phyloP scores from a whole-genome alignment of 2,797 vertebrate genomes.

The Microchirus variegatus region DNA sequence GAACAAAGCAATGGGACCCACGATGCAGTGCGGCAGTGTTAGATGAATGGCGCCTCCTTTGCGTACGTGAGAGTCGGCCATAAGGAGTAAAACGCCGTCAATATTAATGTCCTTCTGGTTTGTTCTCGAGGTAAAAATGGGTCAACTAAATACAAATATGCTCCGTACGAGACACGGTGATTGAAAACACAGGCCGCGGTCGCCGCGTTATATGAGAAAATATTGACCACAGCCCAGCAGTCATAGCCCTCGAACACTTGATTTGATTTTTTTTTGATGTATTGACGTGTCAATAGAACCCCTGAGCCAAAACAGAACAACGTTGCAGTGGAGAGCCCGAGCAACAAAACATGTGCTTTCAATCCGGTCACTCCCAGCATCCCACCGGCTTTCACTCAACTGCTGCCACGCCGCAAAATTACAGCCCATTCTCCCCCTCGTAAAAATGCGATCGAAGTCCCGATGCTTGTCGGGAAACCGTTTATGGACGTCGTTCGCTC shows the following conservation, averaged over 20 bases:
- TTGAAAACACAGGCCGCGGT: slow-evolving; percentile 30
- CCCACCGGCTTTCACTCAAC: slow-evolving; percentile 50
- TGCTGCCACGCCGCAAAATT: slow-evolving; percentile 36
- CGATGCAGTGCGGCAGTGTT: too few species aligned
- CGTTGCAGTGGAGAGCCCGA: slow-evolving; percentile 37
- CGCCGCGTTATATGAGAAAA: slow-evolving; percentile 25
- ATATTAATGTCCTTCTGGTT: slow-evolving; percentile 4
- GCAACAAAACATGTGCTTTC: slow-evolving; percentile 71
- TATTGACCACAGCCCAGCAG: slow-evolving; percentile 8
- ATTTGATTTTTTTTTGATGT: slow-evolving; percentile 44
- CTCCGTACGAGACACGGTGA: slow-evolving; percentile 13
- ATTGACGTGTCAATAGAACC: slow-evolving; percentile 57
- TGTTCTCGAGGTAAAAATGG: background rate
- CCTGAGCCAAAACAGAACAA: slow-evolving; percentile 56
- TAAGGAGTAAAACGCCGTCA: background rate
- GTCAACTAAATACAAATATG: slow-evolving; percentile 16
- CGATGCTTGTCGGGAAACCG: slow-evolving; percentile 25
- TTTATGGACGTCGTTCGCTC: slow-evolving; percentile 17
- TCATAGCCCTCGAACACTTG: slow-evolving; percentile 9
- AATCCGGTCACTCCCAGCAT: slow-evolving; percentile 68
- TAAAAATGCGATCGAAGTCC: slow-evolving; percentile 11
- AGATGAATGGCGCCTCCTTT: too few species aligned
- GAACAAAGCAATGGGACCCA: too few species aligned
- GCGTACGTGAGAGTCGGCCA: too few species aligned
- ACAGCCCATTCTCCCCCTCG: background rate